Evolutionary conservation across 2,797 vertebrate species (phyloP), one percentile per base, ranked within the genome.

Genomic region (Pseudomugil gertrudae): DNA sequence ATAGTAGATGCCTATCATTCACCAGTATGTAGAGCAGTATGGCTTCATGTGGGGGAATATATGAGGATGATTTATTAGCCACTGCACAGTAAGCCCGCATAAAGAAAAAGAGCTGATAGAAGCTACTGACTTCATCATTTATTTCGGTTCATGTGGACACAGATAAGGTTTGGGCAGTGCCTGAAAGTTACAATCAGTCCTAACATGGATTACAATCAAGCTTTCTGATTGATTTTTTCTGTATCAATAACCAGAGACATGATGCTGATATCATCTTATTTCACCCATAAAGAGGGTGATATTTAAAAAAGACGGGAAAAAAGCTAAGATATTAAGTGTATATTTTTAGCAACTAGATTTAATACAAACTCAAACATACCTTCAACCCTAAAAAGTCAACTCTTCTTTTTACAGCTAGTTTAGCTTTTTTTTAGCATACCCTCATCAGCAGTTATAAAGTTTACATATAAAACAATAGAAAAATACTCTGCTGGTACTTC

Each of bases 41-140:
- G 54, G 21, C 36, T 53, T 43, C 26, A 11, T 36, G 52, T 43
- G 2, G 8, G 55, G 32, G 57, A 60, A 57, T 35, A 50, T 23
- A 26, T 24, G 3, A 36, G 43, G 50, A 30, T 52, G 43, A 64
- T 43, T 47, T 26, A 27, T 69, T 74, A 71, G 24, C 4, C 24
- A 23, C 32, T 36, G 40, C 14, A 27, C 4, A 53, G 32, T 61
- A 48, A 74, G 10, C 35, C 17, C 7, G 43, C 67, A 43, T 11
- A 48, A 21, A 8, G 27, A 76, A 78, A 80, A 10, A 51, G 51
- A 50, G 48, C 24, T 50, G 13, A 24, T 24, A 5, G 24, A 50
- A 26, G 24, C 48, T 24, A 15, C 13, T 50, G 38, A 19, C 17
- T 40, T 40, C 17, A 40, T 40, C 17, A 40, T 40, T 40, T 8